Base-by-base conservation (phyloP, 2,888 invertebrate species). In the Drosophila ustulata region DNA sequence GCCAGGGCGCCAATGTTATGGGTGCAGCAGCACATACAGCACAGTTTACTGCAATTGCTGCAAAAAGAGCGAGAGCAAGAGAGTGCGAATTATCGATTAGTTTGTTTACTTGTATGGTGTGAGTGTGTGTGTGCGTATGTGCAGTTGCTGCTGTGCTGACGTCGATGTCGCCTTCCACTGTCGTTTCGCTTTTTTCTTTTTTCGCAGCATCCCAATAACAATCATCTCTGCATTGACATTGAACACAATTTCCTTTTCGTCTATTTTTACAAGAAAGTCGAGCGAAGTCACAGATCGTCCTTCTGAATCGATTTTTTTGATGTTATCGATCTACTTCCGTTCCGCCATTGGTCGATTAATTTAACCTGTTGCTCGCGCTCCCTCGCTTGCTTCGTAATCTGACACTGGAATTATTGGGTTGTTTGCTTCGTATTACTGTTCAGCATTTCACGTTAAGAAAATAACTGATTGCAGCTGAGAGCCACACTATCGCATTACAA, bases 71-170 rank as follows among this genome's bases (percentile, higher is more conserved):
- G 66, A 74, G 71, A 74, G 64, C 71, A 58, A 61, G 57, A 73
- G 66, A 67, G 66, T 70, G 37, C 57, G 66, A 69, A 68, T 70
- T 83, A 82, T 82, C 77, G 83, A 82, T 82, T 82, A 74, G 71
- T 78, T 83, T 80, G 66, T 79, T 79, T 76, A 79, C 66, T 71
- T 69, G 57, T 41, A 6, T 50, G 39, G 46, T n/a, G 26, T 52
- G 57, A 39, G 37, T 46, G 50, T 8, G 34, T 45, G 49, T 59
- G 25, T 56, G 47, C 70, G 25, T 61, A 39, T 66, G 56, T 63
- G 41, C 26, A 25, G 37, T 26, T 59, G 46, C 28, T 28, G 53
- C 11, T 34, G 47, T 61, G 56, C 32, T 62, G 64, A 70, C 75
- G 75, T 70, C 59, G 66, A 37, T n/a, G 37, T 3, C 32, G 32